Conservation (phyloP, 1,140 invertebrate genomes). For the Hesperophylax magnus region DNA sequence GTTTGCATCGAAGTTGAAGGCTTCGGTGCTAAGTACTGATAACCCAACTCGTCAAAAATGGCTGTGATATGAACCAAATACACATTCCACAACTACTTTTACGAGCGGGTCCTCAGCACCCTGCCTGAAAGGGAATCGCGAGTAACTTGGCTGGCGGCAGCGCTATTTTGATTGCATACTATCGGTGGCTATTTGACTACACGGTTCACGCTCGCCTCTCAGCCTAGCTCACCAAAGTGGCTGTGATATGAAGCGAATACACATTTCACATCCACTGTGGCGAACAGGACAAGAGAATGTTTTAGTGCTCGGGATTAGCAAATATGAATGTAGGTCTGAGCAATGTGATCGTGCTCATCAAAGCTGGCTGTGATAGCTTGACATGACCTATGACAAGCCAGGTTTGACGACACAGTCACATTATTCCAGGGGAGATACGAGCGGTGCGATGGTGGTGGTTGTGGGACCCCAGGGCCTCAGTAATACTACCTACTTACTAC, state of each 20-base stretch:
- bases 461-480: neutral
- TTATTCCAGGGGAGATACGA: neutral
- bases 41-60: constrained; percentile 88
- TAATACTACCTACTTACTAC: too few relatives aligned
- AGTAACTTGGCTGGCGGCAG: neutral
- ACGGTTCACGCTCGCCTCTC: constrained; percentile 28
- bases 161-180: neutral
- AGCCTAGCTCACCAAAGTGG: constrained; percentile 84
- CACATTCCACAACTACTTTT: constrained; percentile 89
- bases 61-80: constrained; percentile 86
- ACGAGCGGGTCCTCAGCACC: constrained; percentile 70
- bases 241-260: constrained; percentile 79
- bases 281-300: constrained; percentile 70
- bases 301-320: neutral
- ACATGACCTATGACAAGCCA: constrained; percentile 81
- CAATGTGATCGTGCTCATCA: constrained; percentile 80
- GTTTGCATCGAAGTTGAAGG: too few relatives aligned
- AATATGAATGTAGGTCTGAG: constrained; percentile 10
- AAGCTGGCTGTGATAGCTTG: constrained; percentile 87
- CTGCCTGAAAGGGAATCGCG: neutral
- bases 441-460: constrained; percentile 5
- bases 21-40: constrained; percentile 56
- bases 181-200: neutral
- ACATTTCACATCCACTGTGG: constrained; percentile 84
- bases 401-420: constrained; percentile 74